phyloP scores from a whole-genome alignment of 2,797 vertebrate species.

The Varecia variegata region DNA sequence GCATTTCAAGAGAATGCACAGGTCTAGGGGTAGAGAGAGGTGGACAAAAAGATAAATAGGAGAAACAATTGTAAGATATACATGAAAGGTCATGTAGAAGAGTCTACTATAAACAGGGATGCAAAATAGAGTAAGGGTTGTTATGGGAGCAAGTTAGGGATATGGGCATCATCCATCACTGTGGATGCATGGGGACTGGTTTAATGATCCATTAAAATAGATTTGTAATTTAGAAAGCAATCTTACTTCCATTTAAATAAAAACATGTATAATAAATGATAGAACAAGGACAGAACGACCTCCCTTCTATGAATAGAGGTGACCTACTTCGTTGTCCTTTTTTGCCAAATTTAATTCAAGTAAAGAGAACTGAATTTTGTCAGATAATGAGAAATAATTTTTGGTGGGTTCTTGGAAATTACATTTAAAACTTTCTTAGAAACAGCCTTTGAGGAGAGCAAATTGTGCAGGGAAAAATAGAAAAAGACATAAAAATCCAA shows the following conservation, averaged over 20 bases:
- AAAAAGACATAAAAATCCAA: not conserved
- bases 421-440: slow-evolving; percentile 5
- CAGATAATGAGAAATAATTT: not conserved
- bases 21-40: not conserved
- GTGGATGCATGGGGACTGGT: not conserved
- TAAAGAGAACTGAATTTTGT: slow-evolving; percentile 14
- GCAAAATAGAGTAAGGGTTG: not conserved
- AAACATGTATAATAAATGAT: slow-evolving; percentile 30
- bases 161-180: not conserved
- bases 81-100: not conserved
- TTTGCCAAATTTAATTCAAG: not conserved
- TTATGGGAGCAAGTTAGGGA: not conserved
- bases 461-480: not conserved
- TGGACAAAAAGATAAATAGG: not conserved
- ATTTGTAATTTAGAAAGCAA: slow-evolving; percentile 28
- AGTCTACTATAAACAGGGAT: not conserved
- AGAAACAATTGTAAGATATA: not conserved
- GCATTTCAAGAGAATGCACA: not conserved
- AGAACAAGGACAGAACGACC: not conserved
- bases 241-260: slow-evolving; percentile 14
- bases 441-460: not conserved
- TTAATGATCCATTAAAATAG: slow-evolving; percentile 15
- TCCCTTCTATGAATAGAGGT: not conserved
- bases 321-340: not conserved
- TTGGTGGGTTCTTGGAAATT: not conserved